A percentile compares a stretch with the other conserved stretches of the same genome.
Evolutionary conservation across 1,140 invertebrate species (phyloP).

Genomic region (Stegodyphus mimosarum): DNA sequence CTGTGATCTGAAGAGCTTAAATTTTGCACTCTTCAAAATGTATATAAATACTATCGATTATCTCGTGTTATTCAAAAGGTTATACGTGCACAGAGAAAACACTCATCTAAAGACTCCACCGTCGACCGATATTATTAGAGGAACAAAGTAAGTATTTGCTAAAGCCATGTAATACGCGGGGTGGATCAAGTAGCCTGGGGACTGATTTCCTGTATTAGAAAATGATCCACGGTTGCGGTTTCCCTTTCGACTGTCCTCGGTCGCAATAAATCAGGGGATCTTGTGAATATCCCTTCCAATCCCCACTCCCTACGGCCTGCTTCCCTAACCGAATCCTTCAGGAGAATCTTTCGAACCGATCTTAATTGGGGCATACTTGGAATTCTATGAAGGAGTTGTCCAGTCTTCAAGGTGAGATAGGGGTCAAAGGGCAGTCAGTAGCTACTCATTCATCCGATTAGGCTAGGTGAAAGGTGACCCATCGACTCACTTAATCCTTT

Average conservation of each 20-base stretch:
- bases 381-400: constrained; percentile 27
- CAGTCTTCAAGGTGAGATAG: constrained; percentile 12
- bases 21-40: no score
- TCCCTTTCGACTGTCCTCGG: constrained; percentile 45
- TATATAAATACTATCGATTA: no score
- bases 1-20: no score
- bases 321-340: not conserved
- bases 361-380: no score
- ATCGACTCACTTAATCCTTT: no score
- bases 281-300: constrained; percentile 30
- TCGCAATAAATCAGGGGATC: constrained; percentile 56
- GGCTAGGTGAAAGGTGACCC: constrained; percentile 35
- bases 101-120: constrained; percentile 2
- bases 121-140: constrained; percentile 5
- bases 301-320: not conserved
- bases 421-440: constrained; percentile 14
- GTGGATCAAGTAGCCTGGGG: constrained; percentile 30
- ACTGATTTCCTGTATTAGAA: constrained; percentile 49
- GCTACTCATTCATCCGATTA: constrained; percentile 30
- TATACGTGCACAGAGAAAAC: constrained; percentile 39
- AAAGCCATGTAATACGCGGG: constrained; percentile 30
- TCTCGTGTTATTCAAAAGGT: not conserved
- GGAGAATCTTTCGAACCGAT: not conserved
- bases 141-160: constrained; percentile 34
- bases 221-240: constrained; percentile 54